A percentile compares a stretch with the other conserved stretches of the same genome.
phyloP scores from a whole-genome alignment of 1,140 invertebrate species.

The Alviniconcha marisindica region DNA sequence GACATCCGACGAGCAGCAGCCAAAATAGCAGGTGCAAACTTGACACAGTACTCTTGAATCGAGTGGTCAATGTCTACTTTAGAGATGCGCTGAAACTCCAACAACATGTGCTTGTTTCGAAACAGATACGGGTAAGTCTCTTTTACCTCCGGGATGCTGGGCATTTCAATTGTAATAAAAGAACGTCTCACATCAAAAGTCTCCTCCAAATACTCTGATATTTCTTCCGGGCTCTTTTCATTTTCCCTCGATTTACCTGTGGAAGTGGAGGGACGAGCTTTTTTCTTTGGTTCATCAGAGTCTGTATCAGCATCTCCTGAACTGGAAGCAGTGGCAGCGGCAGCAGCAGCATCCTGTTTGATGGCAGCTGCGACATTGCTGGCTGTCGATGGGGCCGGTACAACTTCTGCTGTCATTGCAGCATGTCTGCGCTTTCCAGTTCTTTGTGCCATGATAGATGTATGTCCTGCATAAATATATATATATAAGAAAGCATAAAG shows the following conservation, averaged over 20 bases:
- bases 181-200: slow-evolving; percentile 68
- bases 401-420: slow-evolving; percentile 67
- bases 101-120: slow-evolving; percentile 64
- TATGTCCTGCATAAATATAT: too few relatives aligned
- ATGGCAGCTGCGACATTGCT: slow-evolving; percentile 48
- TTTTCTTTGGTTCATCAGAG: slow-evolving; percentile 46
- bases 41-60: slow-evolving; percentile 71
- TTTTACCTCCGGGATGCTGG: slow-evolving; percentile 63
- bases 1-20: slow-evolving; percentile 59
- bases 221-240: slow-evolving; percentile 62
- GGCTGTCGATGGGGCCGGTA: slow-evolving; percentile 59
- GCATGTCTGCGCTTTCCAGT: slow-evolving; percentile 60
- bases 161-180: slow-evolving; percentile 70
- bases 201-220: slow-evolving; percentile 67
- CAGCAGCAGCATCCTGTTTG: slow-evolving; percentile 51
- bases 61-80: slow-evolving; percentile 70
- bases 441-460: slow-evolving; percentile 35
- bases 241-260: slow-evolving; percentile 42
- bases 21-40: slow-evolving; percentile 64
- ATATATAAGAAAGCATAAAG: too few relatives aligned
- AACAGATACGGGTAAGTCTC: slow-evolving; percentile 69
- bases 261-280: slow-evolving; percentile 42
- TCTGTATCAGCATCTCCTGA: slow-evolving; percentile 24
- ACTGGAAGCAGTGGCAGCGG: slow-evolving; percentile 40
- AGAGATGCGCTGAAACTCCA: slow-evolving; percentile 69